Conservation (phyloP, 2,113 vertebrate species). For the Platysternon megacephalum region DNA sequence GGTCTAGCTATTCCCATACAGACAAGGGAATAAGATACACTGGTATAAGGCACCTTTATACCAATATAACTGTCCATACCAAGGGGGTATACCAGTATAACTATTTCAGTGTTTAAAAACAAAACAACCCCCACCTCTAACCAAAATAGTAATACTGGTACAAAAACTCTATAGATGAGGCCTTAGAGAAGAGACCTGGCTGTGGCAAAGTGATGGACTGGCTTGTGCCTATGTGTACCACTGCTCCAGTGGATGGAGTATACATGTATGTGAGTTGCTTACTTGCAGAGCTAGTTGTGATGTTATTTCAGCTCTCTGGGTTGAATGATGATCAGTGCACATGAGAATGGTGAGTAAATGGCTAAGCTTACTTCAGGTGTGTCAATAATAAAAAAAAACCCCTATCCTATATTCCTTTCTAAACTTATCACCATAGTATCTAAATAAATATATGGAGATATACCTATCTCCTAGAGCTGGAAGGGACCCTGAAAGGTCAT, state of each 20-base stretch:
- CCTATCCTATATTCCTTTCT: neutral
- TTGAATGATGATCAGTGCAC: neutral
- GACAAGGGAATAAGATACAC: neutral
- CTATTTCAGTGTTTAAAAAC: neutral
- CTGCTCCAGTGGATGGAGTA: neutral
- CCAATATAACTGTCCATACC: neutral
- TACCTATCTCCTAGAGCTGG: too few species aligned
- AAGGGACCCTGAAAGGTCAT: too few species aligned
- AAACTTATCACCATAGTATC: neutral
- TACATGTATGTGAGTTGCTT: accelerated
- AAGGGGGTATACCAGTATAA: neutral
- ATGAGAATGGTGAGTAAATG: neutral
- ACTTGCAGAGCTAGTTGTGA: accelerated
- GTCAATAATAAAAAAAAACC: neutral
- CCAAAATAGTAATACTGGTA: neutral
- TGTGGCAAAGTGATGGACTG: neutral
- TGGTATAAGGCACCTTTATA: neutral
- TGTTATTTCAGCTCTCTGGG: neutral
- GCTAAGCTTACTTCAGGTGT: neutral
- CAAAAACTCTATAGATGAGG: neutral
- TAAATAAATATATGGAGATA: too few species aligned
- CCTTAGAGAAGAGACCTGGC: neutral
- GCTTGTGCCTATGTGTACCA: neutral
- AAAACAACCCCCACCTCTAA: neutral
- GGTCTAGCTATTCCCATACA: neutral